These are phyloP conservation scores for Zaprionus taronus DNA, from an alignment of 1,140 invertebrate genomes.

Conservation along the genomic window DNA sequence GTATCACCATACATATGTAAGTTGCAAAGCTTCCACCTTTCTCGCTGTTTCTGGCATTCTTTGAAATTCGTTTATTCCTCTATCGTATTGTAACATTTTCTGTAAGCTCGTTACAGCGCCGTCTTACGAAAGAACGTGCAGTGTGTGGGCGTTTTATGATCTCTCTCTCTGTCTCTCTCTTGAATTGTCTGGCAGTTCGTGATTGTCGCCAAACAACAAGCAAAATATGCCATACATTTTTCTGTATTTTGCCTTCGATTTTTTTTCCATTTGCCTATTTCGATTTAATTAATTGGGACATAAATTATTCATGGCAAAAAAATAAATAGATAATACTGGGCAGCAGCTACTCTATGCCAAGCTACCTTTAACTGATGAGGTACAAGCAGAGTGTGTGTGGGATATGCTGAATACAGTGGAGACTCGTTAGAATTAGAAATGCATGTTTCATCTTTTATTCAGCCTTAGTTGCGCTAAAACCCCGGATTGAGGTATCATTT, in stretches of 20 bases:
- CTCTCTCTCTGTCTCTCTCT: not conserved
- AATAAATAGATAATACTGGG: slow-evolving; percentile 34
- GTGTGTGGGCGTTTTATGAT: slow-evolving; percentile 57
- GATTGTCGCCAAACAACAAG: slow-evolving; percentile 50
- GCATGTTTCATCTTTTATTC: too few relatives aligned
- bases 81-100: slow-evolving; percentile 9
- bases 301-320: slow-evolving; percentile 50
- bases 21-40: not conserved
- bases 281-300: slow-evolving; percentile 65
- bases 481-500: too few relatives aligned
- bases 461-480: too few relatives aligned
- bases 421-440: not conserved
- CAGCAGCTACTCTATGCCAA: slow-evolving; percentile 15
- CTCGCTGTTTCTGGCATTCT: not conserved
- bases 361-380: slow-evolving; percentile 14
- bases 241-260: slow-evolving; percentile 30
- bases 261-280: slow-evolving; percentile 58
- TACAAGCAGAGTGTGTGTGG: slow-evolving; percentile 1
- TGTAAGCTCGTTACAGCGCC: slow-evolving; percentile 29
- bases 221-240: slow-evolving; percentile 49
- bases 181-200: slow-evolving; percentile 63
- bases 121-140: slow-evolving; percentile 57
- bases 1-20: too few relatives aligned
- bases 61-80: not conserved
- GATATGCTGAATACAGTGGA: slow-evolving; percentile 5